A percentile compares a stretch with the other conserved stretches of the same genome.
Evolutionary conservation across 2,888 invertebrate genomes (phyloP).

Genomic region (Dicyrtoma fusca): DNA sequence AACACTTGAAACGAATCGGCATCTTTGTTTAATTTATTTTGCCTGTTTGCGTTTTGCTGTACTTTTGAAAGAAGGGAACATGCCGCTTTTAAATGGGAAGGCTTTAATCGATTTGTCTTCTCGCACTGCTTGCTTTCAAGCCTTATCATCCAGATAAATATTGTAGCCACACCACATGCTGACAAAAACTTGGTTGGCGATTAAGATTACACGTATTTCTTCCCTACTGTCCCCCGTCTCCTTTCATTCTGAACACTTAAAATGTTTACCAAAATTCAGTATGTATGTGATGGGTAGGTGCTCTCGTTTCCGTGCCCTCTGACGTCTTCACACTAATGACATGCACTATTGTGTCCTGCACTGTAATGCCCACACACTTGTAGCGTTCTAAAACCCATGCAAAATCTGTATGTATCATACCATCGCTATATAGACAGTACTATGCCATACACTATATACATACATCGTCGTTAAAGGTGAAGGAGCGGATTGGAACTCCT

Average conservation of each 20-base stretch:
- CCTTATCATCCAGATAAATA: background rate
- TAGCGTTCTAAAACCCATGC: too few species aligned
- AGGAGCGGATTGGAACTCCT: too few species aligned
- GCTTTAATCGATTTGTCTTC: slow-evolving; percentile 28
- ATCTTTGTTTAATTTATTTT: slow-evolving; percentile 23
- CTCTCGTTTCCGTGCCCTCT: too few species aligned
- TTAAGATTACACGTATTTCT: background rate
- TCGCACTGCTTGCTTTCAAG: background rate
- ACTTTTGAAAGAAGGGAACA: background rate
- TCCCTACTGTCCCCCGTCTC: background rate
- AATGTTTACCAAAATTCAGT: background rate
- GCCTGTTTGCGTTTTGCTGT: background rate
- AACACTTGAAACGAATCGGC: slow-evolving; percentile 24
- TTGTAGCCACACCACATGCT: background rate
- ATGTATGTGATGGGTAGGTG: too few species aligned
- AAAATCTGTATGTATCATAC: too few species aligned
- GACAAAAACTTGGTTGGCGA: background rate
- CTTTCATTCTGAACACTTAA: background rate
- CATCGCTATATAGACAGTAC: too few species aligned
- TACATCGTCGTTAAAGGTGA: too few species aligned
- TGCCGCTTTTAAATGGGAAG: slow-evolving; percentile 4
- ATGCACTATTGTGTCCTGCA: too few species aligned
- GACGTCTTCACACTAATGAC: too few species aligned
- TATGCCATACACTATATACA: too few species aligned
- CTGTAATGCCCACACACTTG: too few species aligned